These are phyloP conservation scores for Tolypeutes matacus DNA, from an alignment of 2,797 vertebrate species.

Conservation along the genomic window DNA sequence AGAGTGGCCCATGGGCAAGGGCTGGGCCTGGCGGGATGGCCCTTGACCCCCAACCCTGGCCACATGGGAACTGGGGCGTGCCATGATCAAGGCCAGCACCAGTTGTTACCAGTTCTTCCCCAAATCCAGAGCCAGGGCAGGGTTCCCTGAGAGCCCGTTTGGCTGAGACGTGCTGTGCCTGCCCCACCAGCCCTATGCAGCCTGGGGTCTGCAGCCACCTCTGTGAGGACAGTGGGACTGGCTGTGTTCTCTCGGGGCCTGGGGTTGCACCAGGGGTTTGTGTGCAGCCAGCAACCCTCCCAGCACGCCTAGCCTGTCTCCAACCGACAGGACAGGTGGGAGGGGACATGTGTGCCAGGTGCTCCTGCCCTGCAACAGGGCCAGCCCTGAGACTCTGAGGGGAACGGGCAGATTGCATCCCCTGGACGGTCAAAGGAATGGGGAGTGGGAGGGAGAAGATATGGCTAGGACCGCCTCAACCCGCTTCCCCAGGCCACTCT, in stretches of 20 bases:
- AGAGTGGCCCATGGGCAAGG: not conserved
- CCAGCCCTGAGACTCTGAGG: not conserved
- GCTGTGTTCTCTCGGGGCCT: too few species aligned
- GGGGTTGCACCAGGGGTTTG: too few species aligned
- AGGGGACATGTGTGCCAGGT: too few species aligned
- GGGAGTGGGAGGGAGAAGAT: not conserved
- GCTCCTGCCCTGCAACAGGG: too few species aligned
- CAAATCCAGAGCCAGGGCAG: constrained; percentile 66
- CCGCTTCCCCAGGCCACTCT: not conserved
- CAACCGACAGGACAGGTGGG: too few species aligned
- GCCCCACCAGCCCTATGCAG: constrained; percentile 67
- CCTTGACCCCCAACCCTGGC: not conserved
- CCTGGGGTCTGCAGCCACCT: constrained; percentile 80
- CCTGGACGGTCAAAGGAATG: not conserved
- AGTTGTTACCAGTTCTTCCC: constrained; percentile 87
- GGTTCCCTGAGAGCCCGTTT: constrained; percentile 75
- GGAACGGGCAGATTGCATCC: not conserved
- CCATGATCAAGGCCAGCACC: constrained; percentile 54
- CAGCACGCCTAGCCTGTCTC: too few species aligned
- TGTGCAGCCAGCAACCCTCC: too few species aligned
- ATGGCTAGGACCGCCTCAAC: not conserved
- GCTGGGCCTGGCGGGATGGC: not conserved
- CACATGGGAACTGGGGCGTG: constrained; percentile 73
- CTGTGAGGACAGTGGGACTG: constrained; percentile 70
- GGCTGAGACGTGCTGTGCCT: not conserved